A percentile compares a stretch with the other conserved stretches of the same genome.
Conservation (phyloP, 2,113 vertebrate genomes). For the Puma concolor region DNA sequence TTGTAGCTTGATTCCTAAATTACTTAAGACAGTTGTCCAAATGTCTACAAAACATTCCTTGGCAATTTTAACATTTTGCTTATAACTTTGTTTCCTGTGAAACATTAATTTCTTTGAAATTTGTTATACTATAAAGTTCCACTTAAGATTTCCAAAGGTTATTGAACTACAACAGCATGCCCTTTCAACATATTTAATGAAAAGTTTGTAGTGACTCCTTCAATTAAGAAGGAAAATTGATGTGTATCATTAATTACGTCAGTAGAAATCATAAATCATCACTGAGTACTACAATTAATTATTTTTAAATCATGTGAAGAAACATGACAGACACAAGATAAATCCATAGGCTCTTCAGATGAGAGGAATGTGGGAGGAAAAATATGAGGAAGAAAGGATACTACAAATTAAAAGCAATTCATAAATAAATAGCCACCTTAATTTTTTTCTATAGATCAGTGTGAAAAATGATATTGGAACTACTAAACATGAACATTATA, state of each 20-base stretch:
- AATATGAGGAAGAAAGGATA: conserved; percentile 78
- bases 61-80: neutral
- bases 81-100: neutral
- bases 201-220: conserved; percentile 89
- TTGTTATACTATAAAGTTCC: conserved; percentile 44
- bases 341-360: conserved; percentile 88
- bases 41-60: conserved; percentile 36
- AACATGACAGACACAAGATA: conserved; percentile 94
- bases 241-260: conserved; percentile 98
- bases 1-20: neutral
- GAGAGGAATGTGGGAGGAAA: conserved; percentile 79
- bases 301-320: conserved; percentile 94
- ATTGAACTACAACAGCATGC: conserved; percentile 55
- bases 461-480: conserved; percentile 50
- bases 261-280: conserved; percentile 97
- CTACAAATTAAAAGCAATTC: conserved; percentile 75
- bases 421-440: conserved; percentile 61
- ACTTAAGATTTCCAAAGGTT: conserved; percentile 62
- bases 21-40: neutral
- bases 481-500: neutral
- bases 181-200: conserved; percentile 76
- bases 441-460: conserved; percentile 48
- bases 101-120: conserved; percentile 35
- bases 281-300: conserved; percentile 96
- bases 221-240: conserved; percentile 96